Evolutionary conservation across 2,888 invertebrate species (phyloP), one percentile per base, ranked within the genome.

Genomic region (Tetanocera ferruginea): DNA sequence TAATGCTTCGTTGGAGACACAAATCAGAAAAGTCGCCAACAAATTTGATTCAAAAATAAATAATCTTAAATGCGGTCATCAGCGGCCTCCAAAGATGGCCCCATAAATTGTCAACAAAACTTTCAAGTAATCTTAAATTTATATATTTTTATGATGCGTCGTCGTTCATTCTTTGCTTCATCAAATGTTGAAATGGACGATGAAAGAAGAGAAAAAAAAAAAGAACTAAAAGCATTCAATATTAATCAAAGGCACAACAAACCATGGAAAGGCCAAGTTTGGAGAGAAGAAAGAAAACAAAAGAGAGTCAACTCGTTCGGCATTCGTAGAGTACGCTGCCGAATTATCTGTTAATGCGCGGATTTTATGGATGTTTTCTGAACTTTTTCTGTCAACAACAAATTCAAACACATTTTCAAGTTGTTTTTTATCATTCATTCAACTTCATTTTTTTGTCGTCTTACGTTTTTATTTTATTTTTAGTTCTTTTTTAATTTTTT

Each of bases 311-410:
- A 72, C 72, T 72, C 72, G 57, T 72, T 57, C 62, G 3, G 62
- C 28, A 8, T 34, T n/a, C 37, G 23, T 11, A 11, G 23, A 23
- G 37, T 67, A 23, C 51, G 72, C 28, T n/a, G 72, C 23, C 31
- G 57, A 72, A 72, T 72, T 72, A 57, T 72, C 72, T 72, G 72
- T 72, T 72, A 72, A 66, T 66, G 76, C 55, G 67, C 31, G 19
- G 28, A 57, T 66, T 70, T 62, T 70, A 70, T 69, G 69, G 28
- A 34, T 60, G 70, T 60, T 69, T 57, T 67, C 76, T 19, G 69
- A 70, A 62, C 57, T 62, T 70, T 49, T 76, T 19, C 31, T 57
- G 49, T 76, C 62, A 62, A 60, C 62, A 51, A 55, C 67, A 31
- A 67, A 37, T 67, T 34, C 28, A 75, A 49, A 74, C 73, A 62